phyloP scores from a whole-genome alignment of 2,113 vertebrate genomes.

The Chaetodon trifascialis region DNA sequence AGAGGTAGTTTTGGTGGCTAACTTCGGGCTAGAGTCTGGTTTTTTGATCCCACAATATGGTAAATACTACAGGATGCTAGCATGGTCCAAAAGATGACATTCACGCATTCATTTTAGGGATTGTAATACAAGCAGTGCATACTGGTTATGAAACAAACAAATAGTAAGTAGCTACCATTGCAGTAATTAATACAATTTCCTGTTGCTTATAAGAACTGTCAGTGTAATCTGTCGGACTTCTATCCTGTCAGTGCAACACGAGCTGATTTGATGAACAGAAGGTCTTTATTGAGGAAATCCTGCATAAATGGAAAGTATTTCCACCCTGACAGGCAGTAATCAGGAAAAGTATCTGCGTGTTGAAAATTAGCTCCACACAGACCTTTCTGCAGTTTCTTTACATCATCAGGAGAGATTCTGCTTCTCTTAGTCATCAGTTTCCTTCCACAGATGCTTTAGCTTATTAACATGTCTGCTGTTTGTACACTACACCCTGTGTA shows the following conservation, averaged over 20 bases:
- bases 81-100: not conserved
- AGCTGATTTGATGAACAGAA: conserved; percentile 1
- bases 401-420: not conserved
- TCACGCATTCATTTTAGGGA: not conserved
- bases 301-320: not conserved
- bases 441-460: not conserved
- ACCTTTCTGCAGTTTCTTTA: not conserved
- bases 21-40: not conserved
- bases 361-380: not conserved
- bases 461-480: not conserved
- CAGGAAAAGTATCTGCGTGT: not conserved
- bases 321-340: not conserved
- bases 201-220: not conserved
- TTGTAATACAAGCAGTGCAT: not conserved
- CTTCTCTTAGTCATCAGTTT: not conserved
- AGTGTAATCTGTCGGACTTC: not conserved
- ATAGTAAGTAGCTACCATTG: not conserved
- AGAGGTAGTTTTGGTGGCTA: not conserved
- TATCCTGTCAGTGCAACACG: not conserved
- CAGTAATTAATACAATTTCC: not conserved
- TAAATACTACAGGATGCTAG: not conserved
- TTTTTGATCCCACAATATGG: not conserved
- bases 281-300: not conserved
- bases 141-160: not conserved
- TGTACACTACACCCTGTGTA: not conserved